These are phyloP conservation scores for Grapholita molesta DNA, from an alignment of 1,140 invertebrate genomes.

Conservation along the genomic window DNA sequence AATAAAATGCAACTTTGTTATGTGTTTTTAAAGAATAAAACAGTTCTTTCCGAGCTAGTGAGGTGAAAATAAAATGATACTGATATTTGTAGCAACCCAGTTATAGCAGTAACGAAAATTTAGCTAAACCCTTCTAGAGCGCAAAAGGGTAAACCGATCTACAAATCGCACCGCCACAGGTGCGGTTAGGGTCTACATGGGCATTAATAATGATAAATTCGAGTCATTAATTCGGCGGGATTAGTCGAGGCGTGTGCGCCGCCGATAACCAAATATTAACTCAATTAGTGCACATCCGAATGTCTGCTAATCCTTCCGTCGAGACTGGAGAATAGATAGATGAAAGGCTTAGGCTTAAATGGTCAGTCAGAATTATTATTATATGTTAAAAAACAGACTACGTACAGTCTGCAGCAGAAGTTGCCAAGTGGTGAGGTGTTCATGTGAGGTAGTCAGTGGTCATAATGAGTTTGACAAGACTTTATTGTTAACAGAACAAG, in stretches of 20 bases:
- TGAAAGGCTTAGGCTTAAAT: neutral
- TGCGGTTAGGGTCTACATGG: conserved; percentile 57
- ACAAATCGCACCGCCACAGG: conserved; percentile 33
- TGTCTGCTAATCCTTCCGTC: conserved; percentile 59
- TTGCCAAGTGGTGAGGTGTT: too few species aligned
- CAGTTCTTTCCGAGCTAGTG: too few species aligned
- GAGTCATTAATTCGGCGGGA: conserved; percentile 72
- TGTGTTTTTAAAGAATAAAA: too few species aligned
- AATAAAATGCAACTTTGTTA: too few species aligned
- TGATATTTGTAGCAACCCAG: neutral
- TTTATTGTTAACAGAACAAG: too few species aligned
- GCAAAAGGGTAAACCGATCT: neutral
- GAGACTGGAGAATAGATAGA: neutral
- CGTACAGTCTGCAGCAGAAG: too few species aligned
- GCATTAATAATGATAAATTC: conserved; percentile 77
- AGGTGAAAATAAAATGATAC: too few species aligned
- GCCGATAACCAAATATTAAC: conserved; percentile 77
- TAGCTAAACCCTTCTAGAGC: neutral
- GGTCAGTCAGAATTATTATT: conserved; percentile 38
- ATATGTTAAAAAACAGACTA: too few species aligned
- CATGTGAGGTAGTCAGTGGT: too few species aligned
- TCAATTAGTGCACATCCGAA: conserved; percentile 74
- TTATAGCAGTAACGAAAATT: neutral
- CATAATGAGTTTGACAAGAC: too few species aligned
- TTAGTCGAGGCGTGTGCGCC: conserved; percentile 68